Conservation (phyloP, 2,113 vertebrate genomes). For the Nicator chloris region DNA sequence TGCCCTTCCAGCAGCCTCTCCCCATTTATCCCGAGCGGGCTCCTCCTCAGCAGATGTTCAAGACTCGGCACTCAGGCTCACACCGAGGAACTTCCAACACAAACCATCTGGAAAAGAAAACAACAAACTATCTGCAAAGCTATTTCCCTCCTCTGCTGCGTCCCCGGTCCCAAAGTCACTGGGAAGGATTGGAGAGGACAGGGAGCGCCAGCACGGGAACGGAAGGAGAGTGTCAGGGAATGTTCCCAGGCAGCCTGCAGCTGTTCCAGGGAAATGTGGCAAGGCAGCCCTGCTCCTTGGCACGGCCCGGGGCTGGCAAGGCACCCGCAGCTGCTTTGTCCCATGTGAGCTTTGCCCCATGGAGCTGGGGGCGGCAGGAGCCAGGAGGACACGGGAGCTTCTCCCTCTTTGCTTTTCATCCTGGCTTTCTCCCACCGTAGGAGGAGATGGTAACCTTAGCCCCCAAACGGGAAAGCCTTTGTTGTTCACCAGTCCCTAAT, state of each 20-base stretch:
- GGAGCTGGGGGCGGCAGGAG: neutral
- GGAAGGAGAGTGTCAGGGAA: neutral
- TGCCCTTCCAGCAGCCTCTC: neutral
- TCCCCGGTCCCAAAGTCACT: neutral
- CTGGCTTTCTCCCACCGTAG: neutral
- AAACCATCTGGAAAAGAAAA: conserved; percentile 43
- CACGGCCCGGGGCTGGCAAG: neutral
- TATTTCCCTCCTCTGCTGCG: neutral
- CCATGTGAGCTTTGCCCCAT: neutral
- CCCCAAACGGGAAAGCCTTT: rapidly evolving
- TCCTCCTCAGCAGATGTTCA: conserved; percentile 43
- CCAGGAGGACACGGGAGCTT: rapidly evolving
- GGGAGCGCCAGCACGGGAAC: neutral
- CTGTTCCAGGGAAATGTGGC: neutral
- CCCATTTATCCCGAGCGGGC: neutral
- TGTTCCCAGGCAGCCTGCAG: conserved; percentile 7
- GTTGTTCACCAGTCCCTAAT: rapidly evolving
- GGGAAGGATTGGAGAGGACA: neutral
- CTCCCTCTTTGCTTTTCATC: neutral
- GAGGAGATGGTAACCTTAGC: neutral
- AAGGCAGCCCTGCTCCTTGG: neutral
- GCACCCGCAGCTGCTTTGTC: neutral
- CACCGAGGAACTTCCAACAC: neutral
- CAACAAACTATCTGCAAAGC: neutral
- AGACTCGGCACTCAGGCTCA: neutral